Percentiles rank a stretch among this genome's conserved stretches.
phyloP scores from a whole-genome alignment of 2,888 invertebrate species.

The Stramonita haemastoma region DNA sequence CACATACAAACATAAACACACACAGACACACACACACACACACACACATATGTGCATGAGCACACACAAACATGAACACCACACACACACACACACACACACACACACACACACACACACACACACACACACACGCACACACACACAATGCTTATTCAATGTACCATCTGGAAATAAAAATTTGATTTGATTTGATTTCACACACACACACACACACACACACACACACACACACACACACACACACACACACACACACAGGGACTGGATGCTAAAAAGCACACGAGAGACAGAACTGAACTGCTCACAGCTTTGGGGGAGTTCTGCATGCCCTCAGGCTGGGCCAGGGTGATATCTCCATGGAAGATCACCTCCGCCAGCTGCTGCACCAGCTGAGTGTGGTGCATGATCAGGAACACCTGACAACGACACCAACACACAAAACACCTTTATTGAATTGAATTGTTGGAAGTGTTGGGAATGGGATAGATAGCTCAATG shows the following conservation, averaged over 20 bases:
- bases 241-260: background rate
- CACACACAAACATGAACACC: background rate
- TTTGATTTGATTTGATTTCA: background rate
- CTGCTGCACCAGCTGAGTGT: slow-evolving; percentile 92
- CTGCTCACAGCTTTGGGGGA: slow-evolving; percentile 65
- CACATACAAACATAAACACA: background rate
- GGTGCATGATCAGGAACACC: slow-evolving; percentile 93
- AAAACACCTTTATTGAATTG: no score
- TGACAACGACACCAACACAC: slow-evolving; percentile 53
- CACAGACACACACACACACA: background rate
- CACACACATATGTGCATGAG: background rate
- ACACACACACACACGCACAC: background rate
- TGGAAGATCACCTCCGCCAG: slow-evolving; percentile 92
- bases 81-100: background rate
- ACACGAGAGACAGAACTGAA: background rate
- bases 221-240: no score
- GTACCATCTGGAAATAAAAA: no score
- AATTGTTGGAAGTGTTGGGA: no score
- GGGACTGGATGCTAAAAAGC: background rate
- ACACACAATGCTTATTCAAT: no score
- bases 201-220: background rate
- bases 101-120: slow-evolving; percentile 11
- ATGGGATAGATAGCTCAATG: no score
- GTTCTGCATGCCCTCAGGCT: slow-evolving; percentile 51
- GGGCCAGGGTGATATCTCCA: slow-evolving; percentile 81